Evolutionary conservation across 2,113 vertebrate species (phyloP).

Genomic region (Bubo bubo): DNA sequence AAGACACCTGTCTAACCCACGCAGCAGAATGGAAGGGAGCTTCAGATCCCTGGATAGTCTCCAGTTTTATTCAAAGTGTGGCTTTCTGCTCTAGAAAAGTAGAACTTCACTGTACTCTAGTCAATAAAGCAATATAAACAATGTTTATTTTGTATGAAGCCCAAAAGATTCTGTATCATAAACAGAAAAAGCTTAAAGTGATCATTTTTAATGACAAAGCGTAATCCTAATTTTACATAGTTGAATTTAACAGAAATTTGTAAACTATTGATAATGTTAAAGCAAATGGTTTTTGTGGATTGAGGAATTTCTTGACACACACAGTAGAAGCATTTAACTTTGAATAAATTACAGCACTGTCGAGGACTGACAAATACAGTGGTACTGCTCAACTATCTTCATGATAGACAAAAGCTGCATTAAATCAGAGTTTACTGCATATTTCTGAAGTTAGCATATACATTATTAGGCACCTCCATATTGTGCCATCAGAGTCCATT

Average conservation of each 20-base stretch:
- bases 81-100: not conserved
- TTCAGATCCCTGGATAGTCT: not conserved
- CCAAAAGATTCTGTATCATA: not conserved
- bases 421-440: not conserved
- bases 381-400: not conserved
- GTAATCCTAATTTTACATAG: not conserved
- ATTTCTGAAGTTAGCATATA: not conserved
- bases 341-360: not conserved
- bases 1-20: not conserved
- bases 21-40: not conserved
- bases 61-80: not conserved
- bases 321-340: not conserved
- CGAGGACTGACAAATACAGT: not conserved
- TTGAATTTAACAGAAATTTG: not conserved
- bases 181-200: not conserved
- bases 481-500: not conserved
- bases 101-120: not conserved
- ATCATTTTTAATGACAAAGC: not conserved
- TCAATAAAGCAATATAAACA: not conserved
- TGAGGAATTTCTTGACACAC: not conserved
- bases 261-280: not conserved
- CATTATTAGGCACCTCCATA: not conserved
- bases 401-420: not conserved
- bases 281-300: not conserved
- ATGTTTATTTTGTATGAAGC: not conserved